These are phyloP conservation scores for Strix aluco DNA, from an alignment of 2,113 vertebrate species.

Conservation along the genomic window DNA sequence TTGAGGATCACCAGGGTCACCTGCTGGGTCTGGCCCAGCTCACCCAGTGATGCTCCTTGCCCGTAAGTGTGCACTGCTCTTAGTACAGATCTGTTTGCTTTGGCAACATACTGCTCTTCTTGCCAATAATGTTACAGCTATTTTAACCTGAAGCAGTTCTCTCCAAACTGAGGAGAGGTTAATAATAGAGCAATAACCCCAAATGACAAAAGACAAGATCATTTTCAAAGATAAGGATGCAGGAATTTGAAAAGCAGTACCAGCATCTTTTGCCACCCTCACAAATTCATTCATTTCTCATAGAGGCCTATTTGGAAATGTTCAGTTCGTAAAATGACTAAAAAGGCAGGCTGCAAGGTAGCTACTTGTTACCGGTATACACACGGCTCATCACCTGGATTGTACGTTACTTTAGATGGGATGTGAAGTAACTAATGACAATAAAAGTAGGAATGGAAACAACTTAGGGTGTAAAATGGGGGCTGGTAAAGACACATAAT, in stretches of 20 bases:
- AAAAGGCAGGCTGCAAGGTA: neutral
- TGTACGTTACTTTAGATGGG: neutral
- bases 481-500: neutral
- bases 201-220: neutral
- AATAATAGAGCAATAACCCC: neutral
- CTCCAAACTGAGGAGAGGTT: neutral
- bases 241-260: neutral
- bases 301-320: neutral
- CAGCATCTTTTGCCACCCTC: neutral
- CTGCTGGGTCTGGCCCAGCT: neutral
- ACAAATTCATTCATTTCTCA: neutral
- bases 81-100: neutral
- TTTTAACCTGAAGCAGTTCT: neutral
- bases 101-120: neutral
- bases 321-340: neutral
- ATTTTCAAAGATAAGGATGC: neutral
- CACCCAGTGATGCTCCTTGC: neutral
- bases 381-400: neutral
- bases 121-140: neutral
- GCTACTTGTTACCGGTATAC: rapidly evolving
- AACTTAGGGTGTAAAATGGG: neutral
- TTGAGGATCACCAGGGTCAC: neutral
- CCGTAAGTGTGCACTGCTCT: neutral
- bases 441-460: neutral
- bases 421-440: neutral